phyloP scores from a whole-genome alignment of 2,888 invertebrate species.

The Odontomyia ornata region DNA sequence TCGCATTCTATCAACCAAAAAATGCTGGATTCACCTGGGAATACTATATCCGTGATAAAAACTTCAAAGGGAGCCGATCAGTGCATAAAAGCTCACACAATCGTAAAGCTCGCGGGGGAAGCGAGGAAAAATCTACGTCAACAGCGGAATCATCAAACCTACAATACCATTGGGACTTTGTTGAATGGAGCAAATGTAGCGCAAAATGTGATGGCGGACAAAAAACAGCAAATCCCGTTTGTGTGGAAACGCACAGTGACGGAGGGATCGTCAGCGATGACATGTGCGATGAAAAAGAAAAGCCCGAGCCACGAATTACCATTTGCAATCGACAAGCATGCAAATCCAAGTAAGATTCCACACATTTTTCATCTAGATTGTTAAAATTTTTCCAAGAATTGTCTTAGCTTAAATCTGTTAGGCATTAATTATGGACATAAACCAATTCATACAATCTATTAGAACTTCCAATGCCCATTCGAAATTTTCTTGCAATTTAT shows the following conservation, averaged over 20 bases:
- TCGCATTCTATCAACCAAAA: conserved; percentile 47
- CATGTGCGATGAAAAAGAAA: conserved; percentile 62
- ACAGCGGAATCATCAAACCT: neutral
- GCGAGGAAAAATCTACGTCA: neutral
- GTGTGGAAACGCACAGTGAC: conserved; percentile 68
- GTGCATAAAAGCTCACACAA: neutral
- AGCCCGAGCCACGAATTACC: conserved; percentile 62
- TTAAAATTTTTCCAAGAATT: neutral
- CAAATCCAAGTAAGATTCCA: conserved; percentile 62
- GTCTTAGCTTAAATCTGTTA: neutral
- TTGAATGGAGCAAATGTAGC: conserved; percentile 72
- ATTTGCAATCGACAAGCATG: conserved; percentile 66
- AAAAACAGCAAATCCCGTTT: conserved; percentile 66
- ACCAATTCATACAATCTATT: too few species aligned
- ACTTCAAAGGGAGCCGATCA: neutral
- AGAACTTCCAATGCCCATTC: too few species aligned
- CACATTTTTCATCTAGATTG: neutral
- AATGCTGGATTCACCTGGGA: conserved; percentile 46
- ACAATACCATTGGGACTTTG: conserved; percentile 69
- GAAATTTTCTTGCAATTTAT: too few species aligned
- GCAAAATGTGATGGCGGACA: conserved; percentile 72
- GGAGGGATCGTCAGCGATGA: conserved; percentile 71
- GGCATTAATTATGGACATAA: neutral
- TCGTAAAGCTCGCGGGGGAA: neutral
- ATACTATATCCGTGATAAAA: conserved; percentile 46